Evolutionary conservation across 2,888 invertebrate genomes (phyloP), one percentile per base, ranked within the genome.

Genomic region (Acrobasis repandana): DNA sequence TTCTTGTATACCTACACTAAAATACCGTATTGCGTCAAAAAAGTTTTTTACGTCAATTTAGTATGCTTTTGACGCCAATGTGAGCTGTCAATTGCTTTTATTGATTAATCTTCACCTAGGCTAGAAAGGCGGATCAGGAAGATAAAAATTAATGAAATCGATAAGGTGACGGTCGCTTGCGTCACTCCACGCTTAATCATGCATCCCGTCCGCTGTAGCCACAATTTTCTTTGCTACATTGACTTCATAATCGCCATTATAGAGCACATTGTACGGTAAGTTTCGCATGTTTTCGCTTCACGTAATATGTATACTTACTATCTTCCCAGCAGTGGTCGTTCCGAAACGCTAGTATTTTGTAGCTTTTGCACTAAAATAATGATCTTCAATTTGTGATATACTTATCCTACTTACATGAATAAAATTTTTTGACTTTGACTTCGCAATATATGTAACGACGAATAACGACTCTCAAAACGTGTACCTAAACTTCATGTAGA

Each of bases 101-200:
- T 51, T 59, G 51, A 59, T 59, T 52, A 59, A 51, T 59, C 59
- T 59, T 28, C 28, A 61, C 56, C 61, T 64, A 61, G 50, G 50
- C 56, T 61, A 68, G 61, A 62, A 66, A 67, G 51, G 64, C 63
- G 62, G 64, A 67, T 63, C 64, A 66, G 60, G 67, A 72, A 76
- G 79, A 83, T 82, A 85, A 85, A 80, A 82, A 77, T 76, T 83
- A 85, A 85, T 88, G 79, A 85, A 86, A 88, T 88, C 86, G 89
- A 90, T 88, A 87, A 83, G 79, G 76, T 65, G 71, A 71, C 73
- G 70, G 63, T 67, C 69, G 72, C 73, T 84, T 88, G 83, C 90
- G 89, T 89, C 88, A 90, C 70, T 70, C 71, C 66, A 67, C 81
- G 80, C 79, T 86, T 81, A 82, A 82, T 86, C 83, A 85, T 82